Evolutionary conservation across 2,113 vertebrate species (phyloP).

Genomic region (Tragelaphus buxtoni): DNA sequence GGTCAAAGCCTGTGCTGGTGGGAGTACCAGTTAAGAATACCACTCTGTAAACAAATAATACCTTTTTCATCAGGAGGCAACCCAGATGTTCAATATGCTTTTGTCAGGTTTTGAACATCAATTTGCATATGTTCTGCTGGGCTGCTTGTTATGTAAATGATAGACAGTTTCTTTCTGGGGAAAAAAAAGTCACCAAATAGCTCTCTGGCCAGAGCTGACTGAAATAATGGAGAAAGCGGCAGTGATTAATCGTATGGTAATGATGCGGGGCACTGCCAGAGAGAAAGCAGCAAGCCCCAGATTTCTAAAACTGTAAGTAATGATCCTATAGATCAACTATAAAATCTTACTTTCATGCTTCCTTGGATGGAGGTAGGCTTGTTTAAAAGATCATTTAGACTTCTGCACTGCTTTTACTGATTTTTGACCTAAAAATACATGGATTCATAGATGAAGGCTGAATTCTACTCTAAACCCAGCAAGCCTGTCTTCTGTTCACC

Average conservation of each 20-base stretch:
- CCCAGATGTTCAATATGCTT: slow-evolving; percentile 10
- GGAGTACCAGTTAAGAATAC: slow-evolving; percentile 9
- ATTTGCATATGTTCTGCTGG: slow-evolving; percentile 64
- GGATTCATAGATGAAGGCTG: not conserved
- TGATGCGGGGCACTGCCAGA: slow-evolving; percentile 74
- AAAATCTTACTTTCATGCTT: slow-evolving; percentile 75
- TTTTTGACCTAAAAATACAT: slow-evolving; percentile 44
- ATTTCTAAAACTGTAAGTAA: slow-evolving; percentile 69
- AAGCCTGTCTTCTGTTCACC: slow-evolving; percentile 62
- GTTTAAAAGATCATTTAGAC: slow-evolving; percentile 10
- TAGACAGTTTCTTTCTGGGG: slow-evolving; percentile 64
- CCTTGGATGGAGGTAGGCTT: slow-evolving; percentile 73
- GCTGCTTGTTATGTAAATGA: slow-evolving; percentile 74
- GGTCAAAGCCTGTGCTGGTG: slow-evolving; percentile 47
- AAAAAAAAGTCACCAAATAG: slow-evolving; percentile 67
- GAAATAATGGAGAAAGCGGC: slow-evolving; percentile 80
- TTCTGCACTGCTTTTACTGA: slow-evolving; percentile 51
- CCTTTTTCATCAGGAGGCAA: slow-evolving; percentile 20
- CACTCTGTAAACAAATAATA: slow-evolving; percentile 17
- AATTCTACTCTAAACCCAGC: slow-evolving; percentile 57
- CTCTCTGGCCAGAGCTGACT: slow-evolving; percentile 79
- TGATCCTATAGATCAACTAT: slow-evolving; percentile 58
- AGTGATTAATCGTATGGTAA: slow-evolving; percentile 83
- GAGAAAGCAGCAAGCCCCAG: slow-evolving; percentile 72
- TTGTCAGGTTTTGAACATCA: slow-evolving; percentile 49